A percentile compares a stretch with the other conserved stretches of the same genome.
Conservation (phyloP, 2,797 vertebrate genomes). For the Poeciliopsis infans region DNA sequence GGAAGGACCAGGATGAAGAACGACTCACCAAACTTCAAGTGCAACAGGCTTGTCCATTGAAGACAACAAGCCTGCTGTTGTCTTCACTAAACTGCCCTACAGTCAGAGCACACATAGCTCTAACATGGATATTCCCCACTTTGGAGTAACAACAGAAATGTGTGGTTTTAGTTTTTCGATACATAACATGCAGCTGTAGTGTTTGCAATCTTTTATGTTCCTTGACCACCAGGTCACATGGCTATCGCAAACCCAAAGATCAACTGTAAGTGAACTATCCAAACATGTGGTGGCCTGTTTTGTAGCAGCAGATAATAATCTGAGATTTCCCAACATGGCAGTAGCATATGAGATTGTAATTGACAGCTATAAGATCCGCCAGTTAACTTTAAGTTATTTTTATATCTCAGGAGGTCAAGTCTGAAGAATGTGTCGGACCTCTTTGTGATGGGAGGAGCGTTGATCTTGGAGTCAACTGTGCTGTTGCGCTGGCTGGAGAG, state of each 20-base stretch:
- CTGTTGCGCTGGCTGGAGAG: conserved; percentile 95
- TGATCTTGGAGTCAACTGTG: conserved; percentile 93
- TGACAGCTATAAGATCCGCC: too few relatives aligned
- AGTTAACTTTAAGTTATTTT: conserved; percentile 33
- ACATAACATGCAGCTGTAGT: neutral
- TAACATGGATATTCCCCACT: neutral
- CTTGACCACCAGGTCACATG: conserved; percentile 88
- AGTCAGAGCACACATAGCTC: too few relatives aligned
- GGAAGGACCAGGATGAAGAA: neutral
- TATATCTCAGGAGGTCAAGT: conserved; percentile 87
- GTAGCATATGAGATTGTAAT: too few relatives aligned
- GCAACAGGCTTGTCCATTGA: too few relatives aligned
- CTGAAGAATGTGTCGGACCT: conserved; percentile 97
- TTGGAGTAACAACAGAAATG: neutral
- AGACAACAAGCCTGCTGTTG: neutral
- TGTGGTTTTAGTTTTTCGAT: neutral
- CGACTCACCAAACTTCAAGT: neutral
- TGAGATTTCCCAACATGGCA: too few relatives aligned
- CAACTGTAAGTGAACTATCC: conserved; percentile 75
- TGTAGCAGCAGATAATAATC: neutral
- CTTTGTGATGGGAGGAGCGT: conserved; percentile 97
- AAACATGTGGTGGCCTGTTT: neutral
- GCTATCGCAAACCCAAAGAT: conserved; percentile 94
- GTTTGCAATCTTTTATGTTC: conserved; percentile 47
- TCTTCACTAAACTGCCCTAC: too few relatives aligned